Evolutionary conservation across 2,888 invertebrate genomes (phyloP), one percentile per base, ranked within the genome.

Genomic region (Nematopogon swammerdamellus): DNA sequence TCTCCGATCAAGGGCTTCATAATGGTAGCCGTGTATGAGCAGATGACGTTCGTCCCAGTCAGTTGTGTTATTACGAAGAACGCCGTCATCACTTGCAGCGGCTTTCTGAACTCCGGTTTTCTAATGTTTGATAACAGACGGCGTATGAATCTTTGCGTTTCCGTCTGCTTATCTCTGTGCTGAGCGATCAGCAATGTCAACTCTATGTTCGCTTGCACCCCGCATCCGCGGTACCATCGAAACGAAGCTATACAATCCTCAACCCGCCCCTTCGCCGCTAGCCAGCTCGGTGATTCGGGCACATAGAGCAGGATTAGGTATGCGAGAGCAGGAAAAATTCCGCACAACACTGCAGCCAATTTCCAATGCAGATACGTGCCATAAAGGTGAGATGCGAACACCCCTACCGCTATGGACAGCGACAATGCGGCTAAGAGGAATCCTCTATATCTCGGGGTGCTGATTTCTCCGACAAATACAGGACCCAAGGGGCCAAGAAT

Each of bases 221-320:
- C 72, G 14, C 63, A 67, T 44, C 86, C 87, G 59, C 87, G 72
- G 55, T 85, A 83, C 80, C 83, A 86, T 53, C 81, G 71, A 47
- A 86, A 84, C 0, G 85, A 80, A 16, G 70, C 59, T 20, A 82
- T 71, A 1, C 88, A 87, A 53, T 85, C 81, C 2, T 80, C 79
- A 1, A 77, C 67, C 51, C 80, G 71, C 17, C 83, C 83, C 56
- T 81, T 84, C 3, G 84, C 80, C 4, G 86, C 80, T 29, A 89
- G 61, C 88, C 88, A 90, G 16, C 80, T 77, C 1, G 88, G 89
- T 19, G 88, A 84, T 67, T 90, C 89, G 1, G 85, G 86, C n/a
- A 85, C 72, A 18, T 81, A 80, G 19, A 77, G 69, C 17, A 86
- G 65, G 16, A 85, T 69, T 0, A 84, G 56, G 49, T 81, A 79